A percentile compares a stretch with the other conserved stretches of the same genome.
Evolutionary conservation across 2,113 vertebrate species (phyloP).

Genomic region (Callospermophilus lateralis): DNA sequence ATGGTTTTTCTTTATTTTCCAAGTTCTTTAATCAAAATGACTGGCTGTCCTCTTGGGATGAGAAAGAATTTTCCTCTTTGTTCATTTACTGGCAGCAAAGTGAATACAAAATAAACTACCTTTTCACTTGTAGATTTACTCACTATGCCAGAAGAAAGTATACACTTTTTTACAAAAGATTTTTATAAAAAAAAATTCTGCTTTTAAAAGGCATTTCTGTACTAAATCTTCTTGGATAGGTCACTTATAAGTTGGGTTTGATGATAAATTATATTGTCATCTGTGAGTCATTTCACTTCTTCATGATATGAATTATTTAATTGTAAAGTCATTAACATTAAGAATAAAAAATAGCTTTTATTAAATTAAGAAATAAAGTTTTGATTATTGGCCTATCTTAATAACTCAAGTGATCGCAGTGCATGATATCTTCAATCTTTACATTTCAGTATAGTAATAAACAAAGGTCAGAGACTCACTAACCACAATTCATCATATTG

Average conservation of each 20-base stretch:
- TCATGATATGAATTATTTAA: constrained; percentile 47
- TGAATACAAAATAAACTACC: neutral
- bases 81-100: neutral
- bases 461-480: neutral
- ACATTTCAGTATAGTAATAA: neutral
- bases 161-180: neutral
- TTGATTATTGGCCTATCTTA: neutral
- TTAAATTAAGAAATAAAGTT: neutral
- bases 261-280: neutral
- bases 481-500: neutral
- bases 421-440: neutral
- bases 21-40: too few species aligned
- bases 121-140: neutral
- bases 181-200: neutral
- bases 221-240: neutral
- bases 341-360: neutral
- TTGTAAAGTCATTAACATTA: neutral
- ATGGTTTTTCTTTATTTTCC: too few species aligned
- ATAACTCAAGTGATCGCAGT: neutral
- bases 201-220: neutral
- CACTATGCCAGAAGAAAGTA: neutral
- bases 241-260: neutral
- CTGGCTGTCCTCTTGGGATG: too few species aligned
- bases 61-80: neutral
- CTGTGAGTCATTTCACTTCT: neutral